Conservation (phyloP, 2,113 vertebrate genomes). For the Shinisaurus crocodilurus region DNA sequence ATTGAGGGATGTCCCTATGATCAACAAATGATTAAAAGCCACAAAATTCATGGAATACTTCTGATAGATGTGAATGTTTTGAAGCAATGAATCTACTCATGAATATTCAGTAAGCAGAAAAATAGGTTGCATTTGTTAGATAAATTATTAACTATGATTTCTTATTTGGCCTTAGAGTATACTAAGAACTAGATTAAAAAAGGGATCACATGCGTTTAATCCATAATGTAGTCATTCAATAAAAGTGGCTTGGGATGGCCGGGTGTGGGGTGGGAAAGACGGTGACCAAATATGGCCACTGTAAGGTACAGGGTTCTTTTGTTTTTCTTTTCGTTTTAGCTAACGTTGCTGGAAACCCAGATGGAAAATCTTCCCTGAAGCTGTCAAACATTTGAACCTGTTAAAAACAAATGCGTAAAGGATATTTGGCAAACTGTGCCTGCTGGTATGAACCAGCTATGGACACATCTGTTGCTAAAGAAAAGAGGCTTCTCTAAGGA, state of each 20-base stretch:
- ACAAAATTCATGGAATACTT: background rate
- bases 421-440: slow-evolving; percentile 35
- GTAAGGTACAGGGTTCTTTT: background rate
- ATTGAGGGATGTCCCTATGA: background rate
- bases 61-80: background rate
- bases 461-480: slow-evolving; percentile 33
- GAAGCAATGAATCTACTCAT: background rate
- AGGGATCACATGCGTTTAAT: background rate
- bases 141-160: slow-evolving; percentile 23
- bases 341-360: slow-evolving; percentile 1
- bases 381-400: slow-evolving; percentile 9
- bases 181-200: background rate
- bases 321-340: no score
- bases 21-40: background rate
- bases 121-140: slow-evolving; percentile 21
- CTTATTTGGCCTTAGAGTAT: background rate
- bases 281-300: background rate
- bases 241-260: background rate
- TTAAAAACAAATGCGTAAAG: slow-evolving; percentile 41
- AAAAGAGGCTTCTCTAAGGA: slow-evolving; percentile 38
- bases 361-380: slow-evolving; percentile 48
- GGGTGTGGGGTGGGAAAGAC: background rate
- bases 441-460: slow-evolving; percentile 32
- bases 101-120: slow-evolving; percentile 22
- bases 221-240: no score